Base-by-base conservation (phyloP, 2,113 vertebrate species). In the Cryptomyrus ogoouensis region DNA sequence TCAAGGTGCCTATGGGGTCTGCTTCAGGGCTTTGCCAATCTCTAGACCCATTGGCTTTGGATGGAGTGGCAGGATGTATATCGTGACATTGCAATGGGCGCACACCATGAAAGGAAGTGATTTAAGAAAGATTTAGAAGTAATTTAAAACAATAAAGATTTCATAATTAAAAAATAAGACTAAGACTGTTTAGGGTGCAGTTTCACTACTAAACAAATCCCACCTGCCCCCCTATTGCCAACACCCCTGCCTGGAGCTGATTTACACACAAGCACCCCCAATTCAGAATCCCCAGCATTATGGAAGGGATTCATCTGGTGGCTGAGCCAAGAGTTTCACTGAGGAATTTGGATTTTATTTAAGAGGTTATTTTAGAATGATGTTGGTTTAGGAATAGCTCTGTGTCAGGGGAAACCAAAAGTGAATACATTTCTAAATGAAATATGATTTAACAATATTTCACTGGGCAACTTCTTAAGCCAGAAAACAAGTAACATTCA, bases 361-460 rank as follows among this genome's bases (percentile, higher is more conserved):
- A 84, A 46, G 83, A 47, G 42, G 24, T 84, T 83, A 83, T 83
- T 83, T 83, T 39, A 44, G 77, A 44, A 44, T 44, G 77, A 83
- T 44, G 13, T 44, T 84, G 44, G 44, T 84, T 84, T 44, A 84
- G 39, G 44, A 84, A 84, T 44, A 47, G 42, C 24, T 44, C 44
- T 44, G 83, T 24, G 39, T 84, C 9, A n/a, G 21, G 21, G 39
- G 42, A 84, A 24, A 84, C 39, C 24, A 47, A 47, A 83, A 46
- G 83, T 84, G 39, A 80, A 46, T 84, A 47, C 19, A 84, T n/a
- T 46, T 84, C 44, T 44, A 84, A 84, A 84, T 44, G 83, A 84
- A 84, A 84, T 84, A 47, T 84, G 83, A 84, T 47, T 47, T 84
- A 24, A 84, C 39, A 84, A 46, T 84, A 84, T 84, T 84, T 24